Base-by-base conservation (phyloP, 2,113 vertebrate species). In the Lepidiolamprologus cunningtoni region DNA sequence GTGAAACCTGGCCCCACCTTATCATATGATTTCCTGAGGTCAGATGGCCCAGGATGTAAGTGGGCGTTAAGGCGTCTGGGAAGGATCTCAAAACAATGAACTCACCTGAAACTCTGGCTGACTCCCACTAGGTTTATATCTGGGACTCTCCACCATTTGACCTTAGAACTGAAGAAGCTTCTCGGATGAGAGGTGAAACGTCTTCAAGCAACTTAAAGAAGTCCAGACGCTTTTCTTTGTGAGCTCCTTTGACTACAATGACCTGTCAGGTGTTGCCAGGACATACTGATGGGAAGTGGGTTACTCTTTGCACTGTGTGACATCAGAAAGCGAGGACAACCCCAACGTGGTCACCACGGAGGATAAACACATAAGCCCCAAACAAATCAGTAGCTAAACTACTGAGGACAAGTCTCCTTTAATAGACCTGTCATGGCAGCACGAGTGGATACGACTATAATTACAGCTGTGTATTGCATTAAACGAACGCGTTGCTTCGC, bases 101-200 rank as follows among this genome's bases (percentile, higher is more conserved):
- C 33, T 35, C 33, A 35, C 33, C 33, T 0, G 33, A 35, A 35
- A 4, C 33, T 35, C 33, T 37, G 35, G 9, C 35, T 37, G 35
- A 40, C 37, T 40, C 37, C 37, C 10, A 40, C 10, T 5, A 0
- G 37, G 37, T 5, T 37, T 37, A 37, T 0, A 37, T 37, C 37
- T 37, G 37, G 37, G 37, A 37, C 37, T 37, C 37, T 10, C 4
- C 37, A 37, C 37, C 9, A 37, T 37, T 37, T 37, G 37, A 37
- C 37, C 37, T 11, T 40, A 11, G 37, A 40, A 40, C 10, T 12
- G 37, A 12, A 40, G 37, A 40, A 12, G 3, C 37, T 12, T 40
- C 37, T 40, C 1, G 0, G 37, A 40, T 3, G 11, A 40, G 33
- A 40, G 37, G 37, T 40, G 37, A 40, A 40, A 40, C 40, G 1